Conservation (phyloP, 92 coral and sea anemone genomes). For the Epizoanthus scotinus region DNA sequence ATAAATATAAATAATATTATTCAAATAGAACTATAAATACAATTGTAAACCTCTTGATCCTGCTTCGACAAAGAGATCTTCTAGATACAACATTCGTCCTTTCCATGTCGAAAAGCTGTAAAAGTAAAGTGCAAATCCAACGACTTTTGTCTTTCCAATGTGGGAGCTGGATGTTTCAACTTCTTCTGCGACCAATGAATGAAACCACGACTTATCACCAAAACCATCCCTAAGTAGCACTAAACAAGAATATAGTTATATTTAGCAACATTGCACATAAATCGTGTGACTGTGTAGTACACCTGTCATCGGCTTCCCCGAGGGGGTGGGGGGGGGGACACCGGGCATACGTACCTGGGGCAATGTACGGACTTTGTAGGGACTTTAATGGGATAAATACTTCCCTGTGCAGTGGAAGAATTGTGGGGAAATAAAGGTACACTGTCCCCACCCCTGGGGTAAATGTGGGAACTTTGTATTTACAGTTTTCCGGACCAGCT, state of each 20-base stretch:
- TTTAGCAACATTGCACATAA: not conserved
- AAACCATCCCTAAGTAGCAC: conserved; percentile 83
- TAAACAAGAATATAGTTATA: conserved; percentile 9
- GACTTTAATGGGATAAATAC: too few relatives aligned
- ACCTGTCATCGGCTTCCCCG: too few relatives aligned
- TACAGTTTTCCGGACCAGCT: too few relatives aligned
- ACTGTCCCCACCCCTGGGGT: too few relatives aligned
- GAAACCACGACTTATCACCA: conserved; percentile 79
- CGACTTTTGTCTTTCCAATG: conserved; percentile 51
- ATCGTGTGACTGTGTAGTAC: not conserved
- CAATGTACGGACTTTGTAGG: too few relatives aligned
- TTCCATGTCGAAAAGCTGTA: conserved; percentile 86
- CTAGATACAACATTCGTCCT: conserved; percentile 78
- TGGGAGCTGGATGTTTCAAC: conserved; percentile 5
- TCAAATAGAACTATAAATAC: too few relatives aligned
- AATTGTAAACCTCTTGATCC: conserved; percentile 70
- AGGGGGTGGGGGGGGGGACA: too few relatives aligned
- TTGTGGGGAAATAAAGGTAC: too few relatives aligned
- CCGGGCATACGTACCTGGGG: too few relatives aligned
- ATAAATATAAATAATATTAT: too few relatives aligned
- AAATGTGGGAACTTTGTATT: too few relatives aligned
- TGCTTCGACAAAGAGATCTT: conserved; percentile 83
- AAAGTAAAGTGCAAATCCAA: conserved; percentile 71
- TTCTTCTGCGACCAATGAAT: conserved; percentile 82
- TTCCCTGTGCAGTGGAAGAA: too few relatives aligned